Evolutionary conservation across 1,140 invertebrate genomes (phyloP), one percentile per base, ranked within the genome.

Genomic region (Lepidurus apus): DNA sequence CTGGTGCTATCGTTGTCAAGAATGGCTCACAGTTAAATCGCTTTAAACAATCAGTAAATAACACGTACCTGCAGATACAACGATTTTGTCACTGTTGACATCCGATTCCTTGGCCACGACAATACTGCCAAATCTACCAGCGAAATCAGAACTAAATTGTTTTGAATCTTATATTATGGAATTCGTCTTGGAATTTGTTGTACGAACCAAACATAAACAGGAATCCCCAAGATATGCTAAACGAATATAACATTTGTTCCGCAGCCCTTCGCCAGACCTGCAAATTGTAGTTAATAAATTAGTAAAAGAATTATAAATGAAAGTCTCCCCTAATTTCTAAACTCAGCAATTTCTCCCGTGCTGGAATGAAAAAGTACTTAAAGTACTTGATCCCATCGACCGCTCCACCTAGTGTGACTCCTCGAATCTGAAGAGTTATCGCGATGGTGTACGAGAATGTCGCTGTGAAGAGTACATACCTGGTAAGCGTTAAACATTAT

Each of bases 231-330:
- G 85, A 86, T 13, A 87, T 85, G 8, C 83, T 83, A 7, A 88
- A 81, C 0, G 86, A 87, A 80, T 85, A 88, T 81, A 88, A 88
- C 82, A 87, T 86, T 79, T 88, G 87, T n/a, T 83, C 85, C 7
- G 86, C 86, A 7, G 87, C 87, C 73, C 84, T 84, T 45, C 83
- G 79, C 87, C 87, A 87, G 3, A 86, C 86, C 82, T 86, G 47
- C 24, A 21, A 24, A 73, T 17, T 80, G 44, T 43, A 82, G 53
- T 81, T 47, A 75, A 2, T 79, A 80, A 76, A 24, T 44, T 74
- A 42, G 17, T 17, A n/a, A 53, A 34, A 74, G 74, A 26, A 13
- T 26, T 5, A 42, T 24, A 42, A 45, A 42, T 1, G 74, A 42
- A 24, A 53, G 34, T 7, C 24, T 77, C 7, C 17, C 74, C 79